phyloP scores from a whole-genome alignment of 2,888 invertebrate species.

The Epinotia demarniana region DNA sequence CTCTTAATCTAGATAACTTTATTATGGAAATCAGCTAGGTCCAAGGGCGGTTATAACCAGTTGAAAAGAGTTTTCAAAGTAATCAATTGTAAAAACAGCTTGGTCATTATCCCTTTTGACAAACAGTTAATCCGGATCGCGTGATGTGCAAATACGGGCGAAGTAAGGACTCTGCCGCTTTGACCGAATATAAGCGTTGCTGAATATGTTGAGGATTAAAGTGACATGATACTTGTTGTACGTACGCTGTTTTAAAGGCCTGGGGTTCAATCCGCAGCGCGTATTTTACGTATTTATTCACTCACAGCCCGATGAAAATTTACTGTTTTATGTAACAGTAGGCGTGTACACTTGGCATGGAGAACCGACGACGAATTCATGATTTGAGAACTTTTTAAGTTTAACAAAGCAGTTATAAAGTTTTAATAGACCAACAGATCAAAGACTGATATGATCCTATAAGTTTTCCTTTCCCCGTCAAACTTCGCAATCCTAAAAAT shows the following conservation, averaged over 20 bases:
- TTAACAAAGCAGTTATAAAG: too few relatives aligned
- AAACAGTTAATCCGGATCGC: slow-evolving; percentile 28
- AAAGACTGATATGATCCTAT: slow-evolving; percentile 8
- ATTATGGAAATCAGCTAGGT: not conserved
- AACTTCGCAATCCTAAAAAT: slow-evolving; percentile 14
- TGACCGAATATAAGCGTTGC: not conserved
- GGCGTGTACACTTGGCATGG: too few relatives aligned
- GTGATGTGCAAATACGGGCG: slow-evolving; percentile 18
- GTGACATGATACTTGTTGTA: not conserved
- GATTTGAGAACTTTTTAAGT: too few relatives aligned
- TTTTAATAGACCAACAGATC: not conserved
- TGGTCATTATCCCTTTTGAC: slow-evolving; percentile 27
- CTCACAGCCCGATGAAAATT: too few relatives aligned
- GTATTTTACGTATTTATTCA: not conserved
- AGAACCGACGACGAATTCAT: too few relatives aligned
- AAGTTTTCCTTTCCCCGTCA: not conserved
- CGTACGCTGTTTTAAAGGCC: not conserved
- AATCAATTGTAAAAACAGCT: slow-evolving; percentile 21
- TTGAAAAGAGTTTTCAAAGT: slow-evolving; percentile 14
- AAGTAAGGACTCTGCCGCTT: slow-evolving; percentile 8
- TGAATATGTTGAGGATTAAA: slow-evolving; percentile 1
- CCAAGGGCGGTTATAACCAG: not conserved
- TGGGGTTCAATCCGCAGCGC: not conserved
- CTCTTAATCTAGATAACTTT: not conserved
- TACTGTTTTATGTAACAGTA: too few relatives aligned